Evolutionary conservation across 2,797 vertebrate genomes (phyloP).

Genomic region (Galaxias olidus): DNA sequence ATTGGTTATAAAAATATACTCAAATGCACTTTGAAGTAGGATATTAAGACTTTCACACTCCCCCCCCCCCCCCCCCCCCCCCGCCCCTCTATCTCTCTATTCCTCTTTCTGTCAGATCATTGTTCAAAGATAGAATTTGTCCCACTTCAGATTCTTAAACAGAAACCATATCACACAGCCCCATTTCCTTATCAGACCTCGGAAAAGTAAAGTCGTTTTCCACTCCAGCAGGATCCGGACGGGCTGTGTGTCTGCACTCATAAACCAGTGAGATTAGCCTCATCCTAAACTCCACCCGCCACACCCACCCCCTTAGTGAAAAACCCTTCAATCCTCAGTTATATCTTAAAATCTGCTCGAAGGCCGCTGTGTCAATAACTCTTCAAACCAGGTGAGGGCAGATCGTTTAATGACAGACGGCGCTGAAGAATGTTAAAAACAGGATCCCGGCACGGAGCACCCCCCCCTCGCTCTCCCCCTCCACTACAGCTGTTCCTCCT

Average conservation of each 20-base stretch:
- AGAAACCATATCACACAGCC: constrained; percentile 61
- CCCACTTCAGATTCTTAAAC: constrained; percentile 54
- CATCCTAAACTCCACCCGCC: too few species aligned
- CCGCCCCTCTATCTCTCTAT: not conserved
- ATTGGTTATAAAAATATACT: constrained; percentile 54
- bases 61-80: not conserved
- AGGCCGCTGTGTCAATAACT: constrained; percentile 40
- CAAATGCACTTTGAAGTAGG: constrained; percentile 65
- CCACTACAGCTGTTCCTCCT: constrained; percentile 3
- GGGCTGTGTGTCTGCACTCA: constrained; percentile 59
- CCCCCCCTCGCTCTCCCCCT: constrained; percentile 58
- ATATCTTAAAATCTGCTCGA: constrained; percentile 13
- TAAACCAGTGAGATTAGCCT: constrained; percentile 53
- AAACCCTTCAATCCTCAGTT: constrained; percentile 28
- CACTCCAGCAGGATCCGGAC: constrained; percentile 37
- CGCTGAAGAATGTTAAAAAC: constrained; percentile 71
- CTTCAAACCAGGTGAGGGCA: constrained; percentile 58
- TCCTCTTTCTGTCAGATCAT: constrained; percentile 46
- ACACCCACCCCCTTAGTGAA: too few species aligned
- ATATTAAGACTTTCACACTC: constrained; percentile 6
- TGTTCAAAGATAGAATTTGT: constrained; percentile 64
- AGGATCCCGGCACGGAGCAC: constrained; percentile 42
- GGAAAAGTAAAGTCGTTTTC: constrained; percentile 54
- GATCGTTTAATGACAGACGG: constrained; percentile 71
- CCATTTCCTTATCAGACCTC: constrained; percentile 62